A percentile compares a stretch with the other conserved stretches of the same genome.
These are phyloP conservation scores for Myxocyprinus asiaticus DNA, from an alignment of 2,113 vertebrate species.

Conservation along the genomic window DNA sequence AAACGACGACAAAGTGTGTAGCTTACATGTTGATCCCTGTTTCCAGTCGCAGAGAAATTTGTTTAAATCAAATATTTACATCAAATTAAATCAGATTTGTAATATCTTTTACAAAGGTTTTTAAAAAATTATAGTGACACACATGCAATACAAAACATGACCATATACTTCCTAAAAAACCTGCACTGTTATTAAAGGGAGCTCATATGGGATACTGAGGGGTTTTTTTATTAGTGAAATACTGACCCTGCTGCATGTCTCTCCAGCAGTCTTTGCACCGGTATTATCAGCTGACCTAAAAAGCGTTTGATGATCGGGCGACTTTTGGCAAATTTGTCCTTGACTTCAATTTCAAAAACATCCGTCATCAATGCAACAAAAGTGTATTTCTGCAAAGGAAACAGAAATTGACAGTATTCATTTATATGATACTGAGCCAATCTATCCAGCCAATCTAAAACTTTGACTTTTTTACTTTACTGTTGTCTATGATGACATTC, in stretches of 20 bases:
- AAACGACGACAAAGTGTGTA: conserved; percentile 91
- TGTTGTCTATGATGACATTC: too few species aligned
- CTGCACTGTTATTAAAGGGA: too few species aligned
- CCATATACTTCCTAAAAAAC: too few species aligned
- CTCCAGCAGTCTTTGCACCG: conserved; percentile 91
- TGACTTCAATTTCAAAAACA: conserved; percentile 94
- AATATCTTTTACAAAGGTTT: too few species aligned
- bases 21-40: conserved; percentile 87
- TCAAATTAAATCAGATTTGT: too few species aligned
- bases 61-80: neutral
- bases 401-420: too few species aligned
- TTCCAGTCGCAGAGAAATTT: conserved; percentile 10
- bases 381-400: conserved; percentile 85
- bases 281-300: conserved; percentile 92
- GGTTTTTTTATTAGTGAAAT: neutral
- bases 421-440: too few species aligned
- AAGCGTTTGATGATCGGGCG: conserved; percentile 98
- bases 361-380: conserved; percentile 96
- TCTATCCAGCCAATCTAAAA: too few species aligned
- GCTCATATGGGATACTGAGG: neutral
- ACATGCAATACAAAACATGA: too few species aligned
- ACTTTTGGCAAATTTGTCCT: conserved; percentile 98
- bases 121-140: too few species aligned
- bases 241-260: conserved; percentile 87
- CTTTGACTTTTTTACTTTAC: too few species aligned